Base-by-base conservation (phyloP, 2,797 vertebrate genomes). In the Chaenodraco wilsoni region DNA sequence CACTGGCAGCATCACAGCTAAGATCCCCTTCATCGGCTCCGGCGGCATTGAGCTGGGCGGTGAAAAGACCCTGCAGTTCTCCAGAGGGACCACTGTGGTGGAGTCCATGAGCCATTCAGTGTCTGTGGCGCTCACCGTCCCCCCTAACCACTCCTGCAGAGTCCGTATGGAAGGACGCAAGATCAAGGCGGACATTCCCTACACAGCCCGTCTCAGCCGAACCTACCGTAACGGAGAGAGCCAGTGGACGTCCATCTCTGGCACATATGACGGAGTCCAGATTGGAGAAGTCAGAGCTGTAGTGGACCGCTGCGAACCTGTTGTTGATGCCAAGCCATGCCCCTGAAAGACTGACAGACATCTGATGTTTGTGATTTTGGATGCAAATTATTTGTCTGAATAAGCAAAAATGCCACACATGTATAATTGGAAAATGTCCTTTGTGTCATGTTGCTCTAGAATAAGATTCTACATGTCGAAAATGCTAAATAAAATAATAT, bases 91-190 rank as follows among this genome's bases (percentile, higher is more conserved):
- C 68, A 93, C 93, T 0, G 2, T 89, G 65, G 85, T 92, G 50
- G 92, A 95, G 84, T 31, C 86, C 1, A 66, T 94, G 19, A 89
- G 87, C 78, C 94, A 95, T 83, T 90, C 92, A 0, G 91, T 93
- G 43, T 92, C 92, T 0, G 87, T 95, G 61, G 85, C 93, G 76
- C 79, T 95, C 68, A 85, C 9, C 0, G 79, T 93, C n/a, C 88
- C 84, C 0, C 92, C 94, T 0, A 94, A 94, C 84, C 88, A 94
- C 84, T 87, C 79, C 52, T 95, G 94, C 84, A 83, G 49, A 5
- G 93, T 94, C 40, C 91, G 86, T 6, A 93, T 95, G 92, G 92
- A 95, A 73, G 94, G 94, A 0, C 92, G 93, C 27, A 93, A 91
- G 77, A 78, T 94, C 23, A 94, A 89, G 13, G 92, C 93, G 0